phyloP scores from a whole-genome alignment of 2,888 invertebrate species.

The Oegoconia quadripuncta region DNA sequence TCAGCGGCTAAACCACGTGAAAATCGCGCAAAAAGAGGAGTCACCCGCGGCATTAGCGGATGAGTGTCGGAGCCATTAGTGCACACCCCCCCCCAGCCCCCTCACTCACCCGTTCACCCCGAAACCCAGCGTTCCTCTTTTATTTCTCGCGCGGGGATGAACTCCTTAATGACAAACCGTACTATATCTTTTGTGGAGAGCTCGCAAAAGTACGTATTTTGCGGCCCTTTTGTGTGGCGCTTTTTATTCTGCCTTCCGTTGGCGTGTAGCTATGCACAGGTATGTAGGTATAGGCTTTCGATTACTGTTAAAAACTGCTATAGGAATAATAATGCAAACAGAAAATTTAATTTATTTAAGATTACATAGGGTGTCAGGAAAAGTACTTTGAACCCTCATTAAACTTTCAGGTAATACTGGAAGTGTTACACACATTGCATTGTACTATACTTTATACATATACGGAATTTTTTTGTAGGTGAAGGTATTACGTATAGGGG shows the following conservation, averaged over 20 bases:
- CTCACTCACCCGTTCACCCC: constrained; percentile 44
- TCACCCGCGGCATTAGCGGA: constrained; percentile 79
- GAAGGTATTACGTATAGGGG: no score
- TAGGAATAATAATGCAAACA: no score
- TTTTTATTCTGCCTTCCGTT: constrained; percentile 68
- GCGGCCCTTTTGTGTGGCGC: constrained; percentile 75
- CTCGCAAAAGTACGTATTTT: constrained; percentile 78
- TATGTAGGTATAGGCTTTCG: no score
- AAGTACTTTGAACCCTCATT: no score
- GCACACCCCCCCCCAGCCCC: constrained; percentile 42
- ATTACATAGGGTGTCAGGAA: no score
- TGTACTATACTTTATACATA: no score
- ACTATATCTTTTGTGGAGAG: constrained; percentile 79
- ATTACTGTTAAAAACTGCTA: no score
- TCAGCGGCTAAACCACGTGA: constrained; percentile 76
- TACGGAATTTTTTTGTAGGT: no score
- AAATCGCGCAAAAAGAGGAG: constrained; percentile 78
- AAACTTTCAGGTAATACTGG: no score
- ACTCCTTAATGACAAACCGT: constrained; percentile 80
- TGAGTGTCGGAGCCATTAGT: constrained; percentile 79
- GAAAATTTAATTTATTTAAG: no score
- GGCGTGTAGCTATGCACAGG: constrained; percentile 42
- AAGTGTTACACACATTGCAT: no score
- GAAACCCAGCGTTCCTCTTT: constrained; percentile 71
- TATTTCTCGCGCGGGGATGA: constrained; percentile 79